Conservation (phyloP, 2,797 vertebrate species). For the Clarias platycephalus region DNA sequence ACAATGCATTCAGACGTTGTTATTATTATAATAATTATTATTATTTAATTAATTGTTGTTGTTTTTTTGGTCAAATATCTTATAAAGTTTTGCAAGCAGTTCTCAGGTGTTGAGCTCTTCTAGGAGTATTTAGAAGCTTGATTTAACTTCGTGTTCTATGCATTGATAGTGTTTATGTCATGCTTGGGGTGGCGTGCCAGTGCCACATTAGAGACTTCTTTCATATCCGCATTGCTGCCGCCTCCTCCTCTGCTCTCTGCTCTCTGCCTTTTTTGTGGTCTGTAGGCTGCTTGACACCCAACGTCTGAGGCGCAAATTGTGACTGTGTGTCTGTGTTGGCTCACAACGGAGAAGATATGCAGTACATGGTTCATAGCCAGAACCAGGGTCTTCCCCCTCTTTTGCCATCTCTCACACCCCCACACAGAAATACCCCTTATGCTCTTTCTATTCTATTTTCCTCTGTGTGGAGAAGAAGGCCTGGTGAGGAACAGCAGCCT, state of each 20-base stretch:
- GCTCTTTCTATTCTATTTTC: slow-evolving; percentile 29
- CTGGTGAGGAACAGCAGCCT: slow-evolving; percentile 43
- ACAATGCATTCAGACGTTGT: background rate
- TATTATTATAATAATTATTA: background rate
- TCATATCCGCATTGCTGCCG: slow-evolving; percentile 73
- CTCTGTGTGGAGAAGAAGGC: slow-evolving; percentile 37
- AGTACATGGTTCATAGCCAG: slow-evolving; percentile 64
- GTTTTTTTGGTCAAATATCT: background rate
- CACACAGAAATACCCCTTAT: slow-evolving; percentile 45
- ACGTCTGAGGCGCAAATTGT: slow-evolving; percentile 54
- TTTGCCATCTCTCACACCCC: slow-evolving; percentile 48
- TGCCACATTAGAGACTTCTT: slow-evolving; percentile 78
- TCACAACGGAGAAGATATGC: slow-evolving; percentile 42
- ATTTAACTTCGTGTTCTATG: background rate
- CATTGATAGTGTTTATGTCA: slow-evolving; percentile 48
- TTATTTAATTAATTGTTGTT: too few relatives aligned
- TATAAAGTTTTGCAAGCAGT: background rate
- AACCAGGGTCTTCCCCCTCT: slow-evolving; percentile 57
- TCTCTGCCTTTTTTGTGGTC: slow-evolving; percentile 79
- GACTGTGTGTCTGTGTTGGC: slow-evolving; percentile 52
- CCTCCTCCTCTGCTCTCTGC: slow-evolving; percentile 77
- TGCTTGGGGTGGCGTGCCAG: slow-evolving; percentile 72
- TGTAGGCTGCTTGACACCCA: slow-evolving; percentile 52
- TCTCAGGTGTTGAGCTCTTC: slow-evolving; percentile 10
- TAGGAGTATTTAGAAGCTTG: slow-evolving; percentile 7